Evolutionary conservation across 1,140 invertebrate genomes (phyloP).

Genomic region (Drosophila carrolli): DNA sequence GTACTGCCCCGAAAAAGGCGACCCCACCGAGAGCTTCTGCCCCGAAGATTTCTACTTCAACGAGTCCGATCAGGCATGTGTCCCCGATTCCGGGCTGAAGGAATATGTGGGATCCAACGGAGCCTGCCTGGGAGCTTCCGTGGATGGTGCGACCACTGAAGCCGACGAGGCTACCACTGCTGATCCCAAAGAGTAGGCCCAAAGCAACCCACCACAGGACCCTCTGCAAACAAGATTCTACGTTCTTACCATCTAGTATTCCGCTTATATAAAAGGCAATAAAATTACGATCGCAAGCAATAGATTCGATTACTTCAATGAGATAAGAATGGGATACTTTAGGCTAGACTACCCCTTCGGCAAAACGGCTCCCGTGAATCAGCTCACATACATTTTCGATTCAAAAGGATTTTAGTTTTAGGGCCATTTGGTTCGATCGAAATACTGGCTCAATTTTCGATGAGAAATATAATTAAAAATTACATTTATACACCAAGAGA

Average conservation of each 20-base stretch:
- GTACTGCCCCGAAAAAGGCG: constrained; percentile 34
- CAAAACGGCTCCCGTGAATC: no score
- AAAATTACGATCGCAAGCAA: constrained; percentile 3
- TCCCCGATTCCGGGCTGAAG: rapidly evolving
- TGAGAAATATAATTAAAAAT: no score
- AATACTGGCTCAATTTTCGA: no score
- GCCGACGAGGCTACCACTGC: neutral
- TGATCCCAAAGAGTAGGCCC: no score
- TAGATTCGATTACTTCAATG: neutral
- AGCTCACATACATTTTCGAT: no score
- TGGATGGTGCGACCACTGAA: no score
- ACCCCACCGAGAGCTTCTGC: neutral
- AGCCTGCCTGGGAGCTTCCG: constrained; percentile 37
- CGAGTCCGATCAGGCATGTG: constrained; percentile 38
- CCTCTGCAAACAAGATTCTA: constrained; percentile 10
- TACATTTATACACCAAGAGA: no score
- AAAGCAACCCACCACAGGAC: constrained; percentile 9
- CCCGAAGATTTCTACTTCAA: constrained; percentile 7
- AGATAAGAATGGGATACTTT: no score
- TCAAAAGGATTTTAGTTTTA: no score
- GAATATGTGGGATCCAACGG: constrained; percentile 15
- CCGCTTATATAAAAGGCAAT: constrained; percentile 23
- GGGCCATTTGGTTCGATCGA: no score
- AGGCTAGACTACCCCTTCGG: no score
- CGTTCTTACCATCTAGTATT: constrained; percentile 24